A percentile compares a stretch with the other conserved stretches of the same genome.
phyloP scores from a whole-genome alignment of 2,888 invertebrate species.

The Oasisia sp. region DNA sequence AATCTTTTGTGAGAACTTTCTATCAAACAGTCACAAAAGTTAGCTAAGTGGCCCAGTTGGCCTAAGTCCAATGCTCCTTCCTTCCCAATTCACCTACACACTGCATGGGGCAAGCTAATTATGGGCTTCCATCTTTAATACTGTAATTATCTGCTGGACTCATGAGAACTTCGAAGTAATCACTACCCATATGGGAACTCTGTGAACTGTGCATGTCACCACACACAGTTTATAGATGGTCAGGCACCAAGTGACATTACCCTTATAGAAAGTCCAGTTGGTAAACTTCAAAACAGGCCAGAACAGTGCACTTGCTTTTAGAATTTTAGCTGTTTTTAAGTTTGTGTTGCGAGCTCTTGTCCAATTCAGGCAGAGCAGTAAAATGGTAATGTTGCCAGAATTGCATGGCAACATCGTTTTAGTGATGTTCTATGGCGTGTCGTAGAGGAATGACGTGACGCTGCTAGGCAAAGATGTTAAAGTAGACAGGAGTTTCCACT shows the following conservation, averaged over 20 bases:
- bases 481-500: constrained; percentile 4
- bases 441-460: not conserved
- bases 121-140: not conserved
- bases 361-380: not conserved
- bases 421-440: not conserved
- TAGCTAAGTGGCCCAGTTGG: not conserved
- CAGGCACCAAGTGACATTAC: not conserved
- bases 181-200: not conserved
- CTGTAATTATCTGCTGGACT: not conserved
- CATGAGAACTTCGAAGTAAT: not conserved
- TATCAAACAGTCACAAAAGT: not conserved
- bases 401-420: not conserved
- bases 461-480: not conserved
- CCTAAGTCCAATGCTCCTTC: not conserved
- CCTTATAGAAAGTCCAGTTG: not conserved
- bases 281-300: not conserved
- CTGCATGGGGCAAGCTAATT: not conserved
- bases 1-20: not conserved
- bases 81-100: not conserved
- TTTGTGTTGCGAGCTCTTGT: not conserved
- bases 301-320: not conserved
- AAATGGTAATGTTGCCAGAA: not conserved
- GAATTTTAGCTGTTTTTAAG: not conserved
- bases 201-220: not conserved
- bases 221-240: not conserved